Evolutionary conservation across 2,888 invertebrate genomes (phyloP).

Genomic region (Lissocephala sabroskyi): DNA sequence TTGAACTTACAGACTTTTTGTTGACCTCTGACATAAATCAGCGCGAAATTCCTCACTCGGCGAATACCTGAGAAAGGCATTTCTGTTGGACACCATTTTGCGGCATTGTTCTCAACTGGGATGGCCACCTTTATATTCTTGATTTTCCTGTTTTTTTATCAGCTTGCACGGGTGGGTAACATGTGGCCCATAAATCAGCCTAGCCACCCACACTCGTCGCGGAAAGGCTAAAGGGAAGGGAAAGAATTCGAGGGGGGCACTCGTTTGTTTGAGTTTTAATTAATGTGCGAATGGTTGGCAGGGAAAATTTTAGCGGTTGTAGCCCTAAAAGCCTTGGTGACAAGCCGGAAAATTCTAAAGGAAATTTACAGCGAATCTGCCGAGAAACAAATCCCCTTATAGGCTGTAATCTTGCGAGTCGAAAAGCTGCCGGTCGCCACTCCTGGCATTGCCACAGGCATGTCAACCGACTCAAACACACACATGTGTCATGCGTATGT

Average conservation of each 20-base stretch:
- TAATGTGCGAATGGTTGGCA: conserved; percentile 29
- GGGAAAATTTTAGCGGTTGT: background rate
- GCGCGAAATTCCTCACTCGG: conserved; percentile 54
- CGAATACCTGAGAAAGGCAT: conserved; percentile 41
- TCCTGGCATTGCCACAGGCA: conserved; percentile 21
- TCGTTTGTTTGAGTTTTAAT: conserved; percentile 35
- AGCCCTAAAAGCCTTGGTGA: conserved; percentile 28
- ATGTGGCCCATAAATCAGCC: conserved; percentile 57
- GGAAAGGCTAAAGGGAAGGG: conserved; percentile 30
- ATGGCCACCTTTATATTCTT: conserved; percentile 49
- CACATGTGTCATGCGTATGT: conserved; percentile 1
- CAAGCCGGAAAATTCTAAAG: conserved; percentile 27
- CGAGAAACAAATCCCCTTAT: conserved; percentile 10
- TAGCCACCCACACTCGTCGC: conserved; percentile 13
- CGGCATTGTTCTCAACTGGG: too few species aligned
- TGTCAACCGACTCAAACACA: conserved; percentile 45
- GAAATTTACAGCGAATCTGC: background rate
- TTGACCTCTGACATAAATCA: conserved; percentile 41
- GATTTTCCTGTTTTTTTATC: conserved; percentile 26
- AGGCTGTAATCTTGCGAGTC: conserved; percentile 22
- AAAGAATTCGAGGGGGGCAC: conserved; percentile 5
- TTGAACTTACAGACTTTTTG: conserved; percentile 3
- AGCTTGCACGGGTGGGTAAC: conserved; percentile 35
- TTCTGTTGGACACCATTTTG: conserved; percentile 26
- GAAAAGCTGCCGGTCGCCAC: conserved; percentile 11